Evolutionary conservation across 2,113 vertebrate genomes (phyloP).

Genomic region (Syngnathus typhle): DNA sequence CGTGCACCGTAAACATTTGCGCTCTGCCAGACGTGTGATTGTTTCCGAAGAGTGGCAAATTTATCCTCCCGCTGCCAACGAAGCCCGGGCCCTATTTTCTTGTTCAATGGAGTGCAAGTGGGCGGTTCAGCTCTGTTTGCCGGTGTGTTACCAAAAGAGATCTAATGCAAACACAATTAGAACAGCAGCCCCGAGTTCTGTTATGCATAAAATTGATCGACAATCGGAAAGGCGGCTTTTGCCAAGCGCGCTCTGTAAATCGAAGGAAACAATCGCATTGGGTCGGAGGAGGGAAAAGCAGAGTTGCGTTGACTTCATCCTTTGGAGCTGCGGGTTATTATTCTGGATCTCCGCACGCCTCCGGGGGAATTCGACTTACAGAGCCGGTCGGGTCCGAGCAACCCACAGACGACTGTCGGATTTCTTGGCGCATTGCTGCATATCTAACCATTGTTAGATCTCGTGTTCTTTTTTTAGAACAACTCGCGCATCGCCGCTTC

Average conservation of each 20-base stretch:
- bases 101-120: conserved; percentile 60
- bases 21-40: conserved; percentile 45
- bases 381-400: conserved; percentile 37
- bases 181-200: conserved; percentile 34
- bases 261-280: conserved; percentile 24
- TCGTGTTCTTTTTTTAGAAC: conserved; percentile 13
- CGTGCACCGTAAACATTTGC: conserved; percentile 30
- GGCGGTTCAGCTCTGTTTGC: conserved; percentile 52
- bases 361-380: conserved; percentile 34
- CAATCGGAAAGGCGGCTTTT: conserved; percentile 30
- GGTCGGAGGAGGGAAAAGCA: conserved; percentile 2
- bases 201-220: conserved; percentile 50
- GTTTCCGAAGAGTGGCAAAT: conserved; percentile 49
- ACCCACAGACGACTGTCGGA: conserved; percentile 9
- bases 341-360: conserved; percentile 35
- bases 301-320: conserved; percentile 21
- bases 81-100: conserved; percentile 50
- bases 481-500: conserved; percentile 15
- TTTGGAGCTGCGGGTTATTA: conserved; percentile 15
- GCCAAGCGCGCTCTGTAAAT: conserved; percentile 23
- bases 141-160: conserved; percentile 46
- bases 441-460: conserved; percentile 5
- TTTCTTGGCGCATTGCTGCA: neutral
- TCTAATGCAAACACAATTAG: conserved; percentile 60
- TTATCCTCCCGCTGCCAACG: conserved; percentile 47